Conservation (phyloP, 2,888 invertebrate genomes). For the Hypsopygia costalis region DNA sequence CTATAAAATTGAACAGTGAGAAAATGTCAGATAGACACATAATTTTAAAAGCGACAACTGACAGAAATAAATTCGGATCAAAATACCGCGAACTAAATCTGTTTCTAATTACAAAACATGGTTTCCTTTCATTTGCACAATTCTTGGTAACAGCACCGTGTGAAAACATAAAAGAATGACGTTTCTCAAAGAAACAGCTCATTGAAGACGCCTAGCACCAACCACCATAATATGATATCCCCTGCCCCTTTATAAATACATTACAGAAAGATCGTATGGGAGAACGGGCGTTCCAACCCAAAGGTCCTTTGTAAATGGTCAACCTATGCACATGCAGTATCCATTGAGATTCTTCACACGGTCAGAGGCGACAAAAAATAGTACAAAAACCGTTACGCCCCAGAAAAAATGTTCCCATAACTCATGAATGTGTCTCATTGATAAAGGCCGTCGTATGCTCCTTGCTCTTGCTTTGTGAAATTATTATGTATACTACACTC, state of each 20-base stretch:
- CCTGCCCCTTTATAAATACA: slow-evolving; percentile 26
- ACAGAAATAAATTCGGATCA: too few species aligned
- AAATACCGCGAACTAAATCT: too few species aligned
- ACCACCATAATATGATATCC: slow-evolving; percentile 42
- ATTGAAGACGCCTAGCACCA: slow-evolving; percentile 55
- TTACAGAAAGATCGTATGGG: slow-evolving; percentile 13
- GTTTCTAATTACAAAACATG: background rate
- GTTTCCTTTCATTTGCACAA: slow-evolving; percentile 27
- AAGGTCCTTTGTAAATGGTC: slow-evolving; percentile 43
- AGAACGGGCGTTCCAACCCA: slow-evolving; percentile 27
- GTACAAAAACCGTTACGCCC: slow-evolving; percentile 78
- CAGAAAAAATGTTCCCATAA: slow-evolving; percentile 73
- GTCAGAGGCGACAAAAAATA: slow-evolving; percentile 75
- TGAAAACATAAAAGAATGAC: slow-evolving; percentile 61
- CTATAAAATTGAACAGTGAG: too few species aligned
- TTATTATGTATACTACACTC: background rate
- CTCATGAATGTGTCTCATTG: slow-evolving; percentile 73
- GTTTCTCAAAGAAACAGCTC: slow-evolving; percentile 62
- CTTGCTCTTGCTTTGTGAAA: slow-evolving; percentile 17
- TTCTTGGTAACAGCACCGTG: slow-evolving; percentile 47
- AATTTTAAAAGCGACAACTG: too few species aligned
- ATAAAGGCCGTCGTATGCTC: slow-evolving; percentile 45
- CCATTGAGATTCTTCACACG: slow-evolving; percentile 77
- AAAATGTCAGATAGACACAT: too few species aligned
- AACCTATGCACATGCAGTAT: slow-evolving; percentile 59